Base-by-base conservation (phyloP, 2,888 invertebrate species). In the Synergus gifuensis region DNA sequence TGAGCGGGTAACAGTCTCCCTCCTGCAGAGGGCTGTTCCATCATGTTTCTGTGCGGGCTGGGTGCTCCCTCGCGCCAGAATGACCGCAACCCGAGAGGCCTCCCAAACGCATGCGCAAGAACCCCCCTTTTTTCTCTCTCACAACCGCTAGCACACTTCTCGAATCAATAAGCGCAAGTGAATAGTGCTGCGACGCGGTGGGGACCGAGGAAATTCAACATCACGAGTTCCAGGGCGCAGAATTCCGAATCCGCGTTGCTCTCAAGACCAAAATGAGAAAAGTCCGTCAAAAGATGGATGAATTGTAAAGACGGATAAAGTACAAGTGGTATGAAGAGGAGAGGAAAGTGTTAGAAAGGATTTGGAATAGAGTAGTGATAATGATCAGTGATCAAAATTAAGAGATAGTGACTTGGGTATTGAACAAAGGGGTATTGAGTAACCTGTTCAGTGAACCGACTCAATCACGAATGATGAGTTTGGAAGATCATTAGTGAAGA, bases 121-220 rank as follows among this genome's bases (percentile, higher is more conserved):
- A 76, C 78, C 49, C 78, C 78, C 81, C 78, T 77, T 78, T 76
- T 62, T 40, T 66, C 28, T 77, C 76, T 44, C 76, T 69, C 76
- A 22, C 80, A 77, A 81, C 80, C 81, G 81, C 82, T 78, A 78
- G 80, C 73, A 76, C 67, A 80, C 63, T 78, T 81, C 78, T 76
- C 85, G 85, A 87, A 89, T 89, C 89, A 89, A 89, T 89, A 89
- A 89, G 86, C 87, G 85, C 83, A 88, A 88, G 88, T 88, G 87
- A 86, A 87, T 88, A 86, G 87, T 85, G 79, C 84, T 83, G 78
- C 85, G 83, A 76, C 83, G 83, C 80, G 81, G 81, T 79, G 78
- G 76, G 58, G 77, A 66, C 79, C 78, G 22, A 60, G 4, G n/a
- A 54, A 60, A 60, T 18, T 22, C 46, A 46, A 46, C 46, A 18